Conservation (phyloP, 2,888 invertebrate species). For the Minunthozetes semirufus region DNA sequence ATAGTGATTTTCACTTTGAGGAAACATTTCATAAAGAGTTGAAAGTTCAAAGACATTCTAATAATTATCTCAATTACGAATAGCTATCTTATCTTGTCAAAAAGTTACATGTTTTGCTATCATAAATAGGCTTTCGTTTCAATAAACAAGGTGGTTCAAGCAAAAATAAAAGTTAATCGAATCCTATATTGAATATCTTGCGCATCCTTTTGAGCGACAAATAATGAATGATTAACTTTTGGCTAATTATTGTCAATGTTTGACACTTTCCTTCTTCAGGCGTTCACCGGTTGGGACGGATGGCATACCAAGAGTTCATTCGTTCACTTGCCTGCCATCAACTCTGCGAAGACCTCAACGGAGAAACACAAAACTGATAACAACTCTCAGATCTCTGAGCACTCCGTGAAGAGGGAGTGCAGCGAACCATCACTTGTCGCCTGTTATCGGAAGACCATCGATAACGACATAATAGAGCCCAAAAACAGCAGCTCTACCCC, state of each 20-base stretch:
- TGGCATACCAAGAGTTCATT: constrained; percentile 17
- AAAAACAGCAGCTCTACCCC: not conserved
- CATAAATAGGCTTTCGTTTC: too few species aligned
- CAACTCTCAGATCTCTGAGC: not conserved
- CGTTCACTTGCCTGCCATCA: constrained; percentile 17
- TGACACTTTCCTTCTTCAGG: not conserved
- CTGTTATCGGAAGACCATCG: not conserved
- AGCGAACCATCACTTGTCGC: constrained; percentile 26
- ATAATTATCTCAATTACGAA: too few species aligned
- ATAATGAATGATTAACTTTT: not conserved
- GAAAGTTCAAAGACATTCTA: too few species aligned
- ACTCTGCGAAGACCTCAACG: not conserved
- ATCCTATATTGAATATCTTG: too few species aligned
- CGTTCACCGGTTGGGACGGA: constrained; percentile 18
- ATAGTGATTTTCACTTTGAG: too few species aligned
- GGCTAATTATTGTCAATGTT: not conserved
- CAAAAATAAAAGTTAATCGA: too few species aligned
- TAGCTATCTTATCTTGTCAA: too few species aligned
- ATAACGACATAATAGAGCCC: not conserved
- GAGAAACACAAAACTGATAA: not conserved
- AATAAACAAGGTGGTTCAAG: too few species aligned
- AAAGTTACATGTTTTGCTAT: too few species aligned
- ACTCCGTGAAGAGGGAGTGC: not conserved
- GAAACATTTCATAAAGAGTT: too few species aligned
- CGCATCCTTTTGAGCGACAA: too few species aligned